Conservation (phyloP, 1,140 invertebrate genomes). For the Saccostrea glomerata region DNA sequence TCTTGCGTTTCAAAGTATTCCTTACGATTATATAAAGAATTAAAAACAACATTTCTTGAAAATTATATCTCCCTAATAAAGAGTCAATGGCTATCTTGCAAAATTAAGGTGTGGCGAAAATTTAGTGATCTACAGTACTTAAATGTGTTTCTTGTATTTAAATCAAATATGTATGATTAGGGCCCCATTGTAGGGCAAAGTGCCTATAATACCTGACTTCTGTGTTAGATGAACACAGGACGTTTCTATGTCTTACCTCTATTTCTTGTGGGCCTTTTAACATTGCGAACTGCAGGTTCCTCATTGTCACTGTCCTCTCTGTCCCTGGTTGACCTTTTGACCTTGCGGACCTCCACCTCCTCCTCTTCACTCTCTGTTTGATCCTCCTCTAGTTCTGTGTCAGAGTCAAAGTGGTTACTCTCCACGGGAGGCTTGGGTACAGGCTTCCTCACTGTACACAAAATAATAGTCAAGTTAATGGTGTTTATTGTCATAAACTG, state of each 20-base stretch:
- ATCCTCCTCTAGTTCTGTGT: constrained; percentile 56
- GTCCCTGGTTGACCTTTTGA: background rate
- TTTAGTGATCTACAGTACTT: too few relatives aligned
- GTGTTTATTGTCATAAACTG: too few relatives aligned
- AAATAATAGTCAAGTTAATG: background rate
- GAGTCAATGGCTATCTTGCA: too few relatives aligned
- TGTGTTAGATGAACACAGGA: background rate
- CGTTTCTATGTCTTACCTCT: constrained; percentile 34
- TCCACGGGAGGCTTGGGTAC: background rate
- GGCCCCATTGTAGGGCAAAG: too few relatives aligned
- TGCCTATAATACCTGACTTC: too few relatives aligned
- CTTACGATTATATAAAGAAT: too few relatives aligned
- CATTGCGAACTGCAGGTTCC: constrained; percentile 12
- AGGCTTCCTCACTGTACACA: constrained; percentile 5
- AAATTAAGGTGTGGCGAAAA: too few relatives aligned
- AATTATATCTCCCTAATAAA: too few relatives aligned
- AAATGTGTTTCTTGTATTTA: too few relatives aligned
- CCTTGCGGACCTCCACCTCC: constrained; percentile 17
- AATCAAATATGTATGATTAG: too few relatives aligned
- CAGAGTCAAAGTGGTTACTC: constrained; percentile 54
- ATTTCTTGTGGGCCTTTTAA: constrained; percentile 15
- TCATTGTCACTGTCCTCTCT: constrained; percentile 54
- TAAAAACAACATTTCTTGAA: too few relatives aligned
- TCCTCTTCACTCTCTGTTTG: constrained; percentile 53
- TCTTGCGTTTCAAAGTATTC: too few relatives aligned